Evolutionary conservation across 2,797 vertebrate species (phyloP), one percentile per base, ranked within the genome.

Genomic region (Scarus forsteni): DNA sequence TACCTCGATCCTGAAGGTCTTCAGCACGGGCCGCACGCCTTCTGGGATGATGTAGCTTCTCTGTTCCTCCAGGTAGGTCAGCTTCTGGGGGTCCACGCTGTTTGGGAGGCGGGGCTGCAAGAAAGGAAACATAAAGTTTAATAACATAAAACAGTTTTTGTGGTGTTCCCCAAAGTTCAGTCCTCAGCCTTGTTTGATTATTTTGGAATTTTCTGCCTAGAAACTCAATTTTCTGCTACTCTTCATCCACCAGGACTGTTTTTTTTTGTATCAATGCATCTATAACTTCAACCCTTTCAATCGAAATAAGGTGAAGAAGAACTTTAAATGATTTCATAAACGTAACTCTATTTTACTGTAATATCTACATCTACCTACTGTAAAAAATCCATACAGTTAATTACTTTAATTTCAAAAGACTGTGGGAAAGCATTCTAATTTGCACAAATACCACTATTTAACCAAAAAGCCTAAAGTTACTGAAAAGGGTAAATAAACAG

Each of bases 1-100:
- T 14, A 99, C 97, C 96, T 99, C 98, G 14, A 99, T 95, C 79
- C 94, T 94, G 86, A 98, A 98, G 50, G 95, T 96, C 82, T 92
- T 96, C 75, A 99, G 94, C 38, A 95, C 89, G 0, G 96, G 98
- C 35, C 93, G 92, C 61, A 98, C 93, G 8, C 93, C 95, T 7
- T 94, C 89, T 1, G 97, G 97, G 79, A 99, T 97, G 62, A 94
- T 83, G 85, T 95, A 96, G 46, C 10, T 70, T 50, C 79, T 88
- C 45, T 94, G 79, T 13, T 95, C 94, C 3, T 91, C 78, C 58
- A 94, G 39, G 60, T 88, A 89, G 19, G 80, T 66, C 0, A 95
- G 92, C 6, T 96, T 92, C 82, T 92, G 93, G 61, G 96, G 97
- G 10, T 96, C 94, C 73, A 98, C 94, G 0, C 95, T 95, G 10